A percentile compares a stretch with the other conserved stretches of the same genome.
Evolutionary conservation across 1,140 invertebrate species (phyloP).

Genomic region (Thaumatotibia leucotreta): DNA sequence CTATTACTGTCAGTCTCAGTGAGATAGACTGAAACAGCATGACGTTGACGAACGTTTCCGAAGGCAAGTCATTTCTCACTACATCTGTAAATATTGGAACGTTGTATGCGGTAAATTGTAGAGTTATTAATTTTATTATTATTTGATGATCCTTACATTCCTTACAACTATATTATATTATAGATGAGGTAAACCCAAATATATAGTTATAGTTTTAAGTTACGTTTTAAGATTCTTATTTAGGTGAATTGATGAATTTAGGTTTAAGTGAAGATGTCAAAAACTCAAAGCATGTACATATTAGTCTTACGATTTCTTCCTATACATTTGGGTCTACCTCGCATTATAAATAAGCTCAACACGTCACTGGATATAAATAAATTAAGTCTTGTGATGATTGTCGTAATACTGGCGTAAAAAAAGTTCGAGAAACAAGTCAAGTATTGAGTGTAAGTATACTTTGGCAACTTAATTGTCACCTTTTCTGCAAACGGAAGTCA

Average conservation of each 20-base stretch:
- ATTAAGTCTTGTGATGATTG: conserved; percentile 33
- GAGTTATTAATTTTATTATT: background rate
- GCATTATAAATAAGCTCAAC: conserved; percentile 11
- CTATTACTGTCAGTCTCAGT: no score
- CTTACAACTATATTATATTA: background rate
- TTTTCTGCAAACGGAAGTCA: no score
- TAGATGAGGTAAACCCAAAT: background rate
- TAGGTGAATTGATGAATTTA: no score
- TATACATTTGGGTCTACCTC: background rate
- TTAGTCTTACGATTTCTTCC: background rate
- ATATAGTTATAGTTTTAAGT: background rate
- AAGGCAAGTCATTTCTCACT: no score
- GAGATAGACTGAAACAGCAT: no score
- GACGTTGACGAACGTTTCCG: no score
- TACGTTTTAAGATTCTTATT: no score
- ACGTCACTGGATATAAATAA: conserved; percentile 33
- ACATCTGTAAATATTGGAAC: no score
- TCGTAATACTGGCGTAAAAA: conserved; percentile 24
- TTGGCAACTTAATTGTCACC: no score
- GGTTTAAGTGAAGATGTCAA: no score
- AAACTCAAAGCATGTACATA: no score
- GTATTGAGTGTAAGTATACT: no score
- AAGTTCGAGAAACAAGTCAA: background rate
- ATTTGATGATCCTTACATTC: background rate
- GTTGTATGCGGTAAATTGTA: background rate